Evolutionary conservation across 1,140 invertebrate genomes (phyloP).

Genomic region (Acyrthosiphon pisum): DNA sequence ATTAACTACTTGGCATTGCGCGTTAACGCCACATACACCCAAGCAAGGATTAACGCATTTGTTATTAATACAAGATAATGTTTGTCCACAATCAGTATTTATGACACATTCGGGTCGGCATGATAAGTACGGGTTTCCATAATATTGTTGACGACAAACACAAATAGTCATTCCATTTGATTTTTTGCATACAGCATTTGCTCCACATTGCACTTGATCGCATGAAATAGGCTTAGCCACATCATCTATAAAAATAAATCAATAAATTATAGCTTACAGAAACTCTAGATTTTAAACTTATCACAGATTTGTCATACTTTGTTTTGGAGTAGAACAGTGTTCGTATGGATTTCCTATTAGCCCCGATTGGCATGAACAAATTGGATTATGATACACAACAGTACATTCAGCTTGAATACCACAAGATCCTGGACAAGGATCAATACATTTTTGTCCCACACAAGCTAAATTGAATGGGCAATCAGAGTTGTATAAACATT

Average conservation of each 20-base stretch:
- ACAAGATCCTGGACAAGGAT: constrained; percentile 84
- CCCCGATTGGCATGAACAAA: constrained; percentile 75
- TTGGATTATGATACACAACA: constrained; percentile 77
- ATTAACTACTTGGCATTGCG: constrained; percentile 77
- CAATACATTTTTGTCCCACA: constrained; percentile 75
- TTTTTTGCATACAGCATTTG: constrained; percentile 76
- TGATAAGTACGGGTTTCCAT: constrained; percentile 72
- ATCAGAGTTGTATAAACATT: constrained; percentile 79
- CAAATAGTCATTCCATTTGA: constrained; percentile 69
- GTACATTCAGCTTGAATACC: constrained; percentile 79
- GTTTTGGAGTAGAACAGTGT: constrained; percentile 70
- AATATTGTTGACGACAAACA: constrained; percentile 71
- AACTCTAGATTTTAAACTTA: neutral
- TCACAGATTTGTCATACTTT: constrained; percentile 62
- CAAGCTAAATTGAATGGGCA: constrained; percentile 81
- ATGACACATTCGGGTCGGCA: constrained; percentile 81
- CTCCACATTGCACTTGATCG: constrained; percentile 74
- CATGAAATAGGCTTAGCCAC: constrained; percentile 69
- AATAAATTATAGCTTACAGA: neutral
- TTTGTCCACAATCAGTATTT: constrained; percentile 76
- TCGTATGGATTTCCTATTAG: constrained; percentile 83
- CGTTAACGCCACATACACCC: constrained; percentile 77
- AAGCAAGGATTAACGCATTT: constrained; percentile 81
- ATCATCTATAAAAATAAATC: constrained; percentile 60
- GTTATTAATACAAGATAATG: constrained; percentile 77